Evolutionary conservation across 1,140 invertebrate genomes (phyloP).

Genomic region (Zelostemma sp.): DNA sequence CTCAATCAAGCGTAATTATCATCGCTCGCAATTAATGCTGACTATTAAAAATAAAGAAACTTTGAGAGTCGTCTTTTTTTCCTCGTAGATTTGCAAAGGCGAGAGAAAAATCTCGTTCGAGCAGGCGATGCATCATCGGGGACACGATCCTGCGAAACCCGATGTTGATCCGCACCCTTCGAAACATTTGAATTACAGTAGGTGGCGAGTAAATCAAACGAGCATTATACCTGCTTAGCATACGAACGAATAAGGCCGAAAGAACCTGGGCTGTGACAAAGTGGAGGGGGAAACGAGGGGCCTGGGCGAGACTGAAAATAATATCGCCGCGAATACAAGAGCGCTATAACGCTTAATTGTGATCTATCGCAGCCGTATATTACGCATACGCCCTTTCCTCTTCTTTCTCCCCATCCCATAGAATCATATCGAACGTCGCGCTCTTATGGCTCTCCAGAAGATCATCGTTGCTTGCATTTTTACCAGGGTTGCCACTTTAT

Average conservation of each 20-base stretch:
- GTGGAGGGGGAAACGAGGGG: slow-evolving; percentile 6
- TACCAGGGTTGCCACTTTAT: too few species aligned
- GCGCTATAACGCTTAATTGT: slow-evolving; percentile 67
- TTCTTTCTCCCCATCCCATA: too few species aligned
- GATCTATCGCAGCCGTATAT: slow-evolving; percentile 66
- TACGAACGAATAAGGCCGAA: slow-evolving; percentile 23
- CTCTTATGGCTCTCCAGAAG: too few species aligned
- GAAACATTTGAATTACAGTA: slow-evolving; percentile 22
- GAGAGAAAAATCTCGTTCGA: background rate
- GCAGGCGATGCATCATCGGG: background rate
- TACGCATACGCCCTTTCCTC: too few species aligned
- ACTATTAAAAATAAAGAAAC: too few species aligned
- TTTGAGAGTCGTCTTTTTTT: too few species aligned
- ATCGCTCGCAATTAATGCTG: background rate
- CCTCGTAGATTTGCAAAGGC: too few species aligned
- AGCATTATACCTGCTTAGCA: slow-evolving; percentile 61
- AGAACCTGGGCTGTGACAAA: slow-evolving; percentile 15
- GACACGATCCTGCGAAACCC: background rate
- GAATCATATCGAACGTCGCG: too few species aligned
- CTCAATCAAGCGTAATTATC: background rate
- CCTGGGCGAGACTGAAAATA: slow-evolving; percentile 57
- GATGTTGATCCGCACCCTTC: slow-evolving; percentile 11
- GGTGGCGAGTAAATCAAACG: slow-evolving; percentile 58
- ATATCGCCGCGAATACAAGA: slow-evolving; percentile 65
- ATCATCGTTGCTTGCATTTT: too few species aligned